Conservation (phyloP, 2,888 invertebrate species). For the Microctonus brassicae region DNA sequence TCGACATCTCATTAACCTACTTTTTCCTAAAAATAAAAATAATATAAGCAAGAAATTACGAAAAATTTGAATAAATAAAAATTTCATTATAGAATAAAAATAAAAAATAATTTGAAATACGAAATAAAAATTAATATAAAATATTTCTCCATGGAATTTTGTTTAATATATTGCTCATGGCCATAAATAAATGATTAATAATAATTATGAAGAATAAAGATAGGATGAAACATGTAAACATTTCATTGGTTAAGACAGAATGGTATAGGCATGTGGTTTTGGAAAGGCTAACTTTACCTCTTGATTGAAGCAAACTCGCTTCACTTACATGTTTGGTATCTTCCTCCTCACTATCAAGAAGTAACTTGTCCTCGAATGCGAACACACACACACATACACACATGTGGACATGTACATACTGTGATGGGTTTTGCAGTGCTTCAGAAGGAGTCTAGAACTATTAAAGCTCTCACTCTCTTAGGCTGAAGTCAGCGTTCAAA, state of each 20-base stretch:
- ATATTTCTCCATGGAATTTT: neutral
- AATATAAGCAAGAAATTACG: neutral
- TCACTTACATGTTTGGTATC: neutral
- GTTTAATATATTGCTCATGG: too few relatives aligned
- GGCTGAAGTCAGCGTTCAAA: constrained; percentile 4
- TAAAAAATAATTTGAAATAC: neutral
- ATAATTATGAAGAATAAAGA: neutral
- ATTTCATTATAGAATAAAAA: neutral
- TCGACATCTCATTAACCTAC: neutral
- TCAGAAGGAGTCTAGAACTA: neutral
- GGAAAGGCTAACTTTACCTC: constrained; percentile 51
- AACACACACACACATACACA: neutral
- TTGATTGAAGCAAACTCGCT: constrained; percentile 58
- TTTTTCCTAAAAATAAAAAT: neutral
- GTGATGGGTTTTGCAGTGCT: neutral
- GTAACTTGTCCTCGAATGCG: constrained; percentile 34
- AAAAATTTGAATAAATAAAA: neutral
- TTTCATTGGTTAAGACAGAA: neutral
- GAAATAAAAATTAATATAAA: neutral
- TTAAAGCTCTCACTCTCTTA: constrained; percentile 7
- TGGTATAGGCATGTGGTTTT: constrained; percentile 15
- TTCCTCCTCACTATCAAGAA: neutral
- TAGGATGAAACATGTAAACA: neutral
- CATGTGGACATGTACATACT: neutral
- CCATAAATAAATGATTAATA: neutral